Conservation (phyloP, 2,888 invertebrate species). For the Acrobasis repandana region DNA sequence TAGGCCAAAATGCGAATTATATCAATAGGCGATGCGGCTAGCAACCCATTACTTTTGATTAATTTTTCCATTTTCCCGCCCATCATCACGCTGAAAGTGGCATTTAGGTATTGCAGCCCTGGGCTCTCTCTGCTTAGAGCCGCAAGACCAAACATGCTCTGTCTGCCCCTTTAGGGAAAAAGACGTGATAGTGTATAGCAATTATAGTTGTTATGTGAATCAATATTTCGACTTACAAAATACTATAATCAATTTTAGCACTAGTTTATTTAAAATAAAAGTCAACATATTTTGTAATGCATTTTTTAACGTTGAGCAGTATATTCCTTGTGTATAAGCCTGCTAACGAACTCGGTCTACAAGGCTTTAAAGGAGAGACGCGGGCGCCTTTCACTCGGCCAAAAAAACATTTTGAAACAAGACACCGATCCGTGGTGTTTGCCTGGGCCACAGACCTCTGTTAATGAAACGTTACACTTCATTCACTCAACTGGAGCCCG, state of each 20-base stretch:
- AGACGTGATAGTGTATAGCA: too few relatives aligned
- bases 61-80: too few relatives aligned
- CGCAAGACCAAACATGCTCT: too few relatives aligned
- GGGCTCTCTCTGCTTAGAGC: too few relatives aligned
- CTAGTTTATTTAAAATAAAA: not conserved
- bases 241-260: not conserved
- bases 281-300: conserved; percentile 26
- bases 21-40: too few relatives aligned
- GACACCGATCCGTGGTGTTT: conserved; percentile 69
- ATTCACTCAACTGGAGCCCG: conserved; percentile 66
- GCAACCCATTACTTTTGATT: too few relatives aligned
- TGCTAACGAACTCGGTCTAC: conserved; percentile 70
- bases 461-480: conserved; percentile 73
- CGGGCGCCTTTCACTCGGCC: conserved; percentile 71
- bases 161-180: too few relatives aligned
- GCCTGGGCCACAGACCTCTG: conserved; percentile 59
- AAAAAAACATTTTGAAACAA: conserved; percentile 71
- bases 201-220: too few relatives aligned
- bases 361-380: conserved; percentile 75
- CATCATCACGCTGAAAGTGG: too few relatives aligned
- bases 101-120: too few relatives aligned
- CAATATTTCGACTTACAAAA: not conserved
- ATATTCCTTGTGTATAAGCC: conserved; percentile 56
- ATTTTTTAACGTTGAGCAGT: conserved; percentile 54
- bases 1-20: too few relatives aligned